Percentiles rank a stretch among this genome's conserved stretches.
Evolutionary conservation across 2,113 vertebrate genomes (phyloP).

Genomic region (Empidonax traillii): DNA sequence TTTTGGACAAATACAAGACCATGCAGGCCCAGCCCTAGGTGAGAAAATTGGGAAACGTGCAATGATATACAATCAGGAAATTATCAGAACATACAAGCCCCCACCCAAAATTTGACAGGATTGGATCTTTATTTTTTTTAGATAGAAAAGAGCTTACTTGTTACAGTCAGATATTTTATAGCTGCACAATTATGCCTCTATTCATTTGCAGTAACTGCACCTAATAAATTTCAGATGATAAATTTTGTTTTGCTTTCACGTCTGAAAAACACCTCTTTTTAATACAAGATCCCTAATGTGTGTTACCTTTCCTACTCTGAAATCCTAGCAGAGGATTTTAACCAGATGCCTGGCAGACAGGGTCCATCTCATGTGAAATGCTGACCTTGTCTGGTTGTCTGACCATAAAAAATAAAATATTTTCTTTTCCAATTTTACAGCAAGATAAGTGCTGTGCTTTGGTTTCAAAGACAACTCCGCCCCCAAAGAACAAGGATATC

Average conservation of each 20-base stretch:
- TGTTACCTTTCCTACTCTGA: neutral
- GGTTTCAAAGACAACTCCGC: neutral
- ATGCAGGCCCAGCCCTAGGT: neutral
- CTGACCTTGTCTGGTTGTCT: neutral
- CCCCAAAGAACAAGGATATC: neutral
- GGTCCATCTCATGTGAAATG: rapidly evolving
- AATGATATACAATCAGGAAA: neutral
- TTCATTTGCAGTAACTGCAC: neutral
- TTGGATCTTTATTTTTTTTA: neutral
- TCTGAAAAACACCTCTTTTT: neutral
- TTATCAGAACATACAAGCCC: neutral
- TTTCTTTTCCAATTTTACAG: neutral
- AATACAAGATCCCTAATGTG: neutral
- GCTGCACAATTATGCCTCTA: neutral
- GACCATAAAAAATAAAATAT: neutral
- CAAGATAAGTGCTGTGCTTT: neutral
- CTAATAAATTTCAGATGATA: neutral
- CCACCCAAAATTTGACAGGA: neutral
- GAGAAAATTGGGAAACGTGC: neutral
- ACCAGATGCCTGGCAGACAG: neutral
- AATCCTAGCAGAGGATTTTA: neutral
- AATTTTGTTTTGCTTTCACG: neutral
- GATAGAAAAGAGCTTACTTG: neutral
- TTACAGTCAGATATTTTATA: neutral
- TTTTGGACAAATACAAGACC: neutral